These are phyloP conservation scores for Entomyzon cyanotis DNA, from an alignment of 2,113 vertebrate genomes.

Conservation along the genomic window DNA sequence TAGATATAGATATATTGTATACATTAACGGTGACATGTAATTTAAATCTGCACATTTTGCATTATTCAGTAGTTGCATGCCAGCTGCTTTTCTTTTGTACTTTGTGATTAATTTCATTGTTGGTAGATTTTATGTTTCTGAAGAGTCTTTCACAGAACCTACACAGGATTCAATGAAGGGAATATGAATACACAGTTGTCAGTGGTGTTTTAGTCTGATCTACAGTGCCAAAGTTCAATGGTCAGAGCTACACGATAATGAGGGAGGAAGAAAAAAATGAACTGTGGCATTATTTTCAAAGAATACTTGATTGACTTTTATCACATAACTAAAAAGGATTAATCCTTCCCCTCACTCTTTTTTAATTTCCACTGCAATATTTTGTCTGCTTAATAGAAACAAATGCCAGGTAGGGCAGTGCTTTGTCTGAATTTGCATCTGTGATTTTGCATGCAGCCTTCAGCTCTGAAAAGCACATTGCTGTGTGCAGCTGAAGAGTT, in stretches of 20 bases:
- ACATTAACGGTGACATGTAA: slow-evolving; percentile 63
- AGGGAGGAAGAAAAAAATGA: slow-evolving; percentile 27
- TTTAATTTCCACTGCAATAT: slow-evolving; percentile 52
- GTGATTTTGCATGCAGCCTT: slow-evolving; percentile 26
- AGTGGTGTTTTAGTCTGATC: slow-evolving; percentile 50
- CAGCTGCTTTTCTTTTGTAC: slow-evolving; percentile 75
- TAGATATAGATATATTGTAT: slow-evolving; percentile 60
- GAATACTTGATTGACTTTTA: slow-evolving; percentile 41
- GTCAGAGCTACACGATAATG: slow-evolving; percentile 38
- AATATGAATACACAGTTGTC: slow-evolving; percentile 59
- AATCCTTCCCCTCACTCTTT: background rate
- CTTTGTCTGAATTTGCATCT: slow-evolving; percentile 56
- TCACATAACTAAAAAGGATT: slow-evolving; percentile 19
- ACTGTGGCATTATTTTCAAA: slow-evolving; percentile 51
- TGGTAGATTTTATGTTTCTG: slow-evolving; percentile 73
- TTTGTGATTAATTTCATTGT: slow-evolving; percentile 77
- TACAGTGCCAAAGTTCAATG: slow-evolving; percentile 54
- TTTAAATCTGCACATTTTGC: slow-evolving; percentile 69
- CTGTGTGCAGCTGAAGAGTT: slow-evolving; percentile 42
- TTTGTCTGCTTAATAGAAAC: slow-evolving; percentile 43
- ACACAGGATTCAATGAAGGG: slow-evolving; percentile 45
- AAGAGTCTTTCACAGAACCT: slow-evolving; percentile 65
- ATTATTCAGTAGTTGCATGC: slow-evolving; percentile 69
- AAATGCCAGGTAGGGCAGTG: slow-evolving; percentile 54
- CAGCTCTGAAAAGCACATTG: slow-evolving; percentile 39